Conservation (phyloP, 2,113 vertebrate species). For the Melanerpes aurifrons region DNA sequence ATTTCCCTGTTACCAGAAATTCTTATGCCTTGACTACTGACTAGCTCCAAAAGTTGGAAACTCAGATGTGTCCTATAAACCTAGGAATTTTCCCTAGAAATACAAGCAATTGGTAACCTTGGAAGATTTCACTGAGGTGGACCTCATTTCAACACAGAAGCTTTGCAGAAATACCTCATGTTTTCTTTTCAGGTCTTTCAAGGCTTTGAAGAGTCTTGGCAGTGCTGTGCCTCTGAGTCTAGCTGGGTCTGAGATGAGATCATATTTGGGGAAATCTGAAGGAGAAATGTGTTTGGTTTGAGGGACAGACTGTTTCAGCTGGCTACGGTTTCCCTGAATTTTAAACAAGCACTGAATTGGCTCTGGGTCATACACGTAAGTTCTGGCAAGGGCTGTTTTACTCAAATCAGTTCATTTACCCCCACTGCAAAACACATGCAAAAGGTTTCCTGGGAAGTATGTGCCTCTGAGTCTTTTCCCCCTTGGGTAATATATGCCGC, state of each 20-base stretch:
- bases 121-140: background rate
- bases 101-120: background rate
- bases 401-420: background rate
- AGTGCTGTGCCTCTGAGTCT: background rate
- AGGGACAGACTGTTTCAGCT: background rate
- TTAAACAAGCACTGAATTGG: rapidly evolving
- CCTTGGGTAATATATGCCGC: conserved; percentile 26
- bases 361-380: background rate
- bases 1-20: background rate
- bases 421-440: background rate
- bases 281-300: background rate
- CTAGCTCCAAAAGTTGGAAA: background rate
- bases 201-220: background rate
- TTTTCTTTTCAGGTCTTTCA: conserved; percentile 1
- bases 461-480: background rate
- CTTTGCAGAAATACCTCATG: background rate
- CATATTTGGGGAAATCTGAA: background rate
- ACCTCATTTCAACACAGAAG: background rate
- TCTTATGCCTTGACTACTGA: background rate
- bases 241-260: background rate
- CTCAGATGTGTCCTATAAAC: background rate
- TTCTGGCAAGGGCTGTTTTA: background rate
- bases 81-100: background rate
- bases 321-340: background rate
- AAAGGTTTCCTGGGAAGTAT: background rate